Percentiles rank a stretch among this genome's conserved stretches.
These are phyloP conservation scores for Callinectes sapidus DNA, from an alignment of 2,888 invertebrate species.

Conservation along the genomic window DNA sequence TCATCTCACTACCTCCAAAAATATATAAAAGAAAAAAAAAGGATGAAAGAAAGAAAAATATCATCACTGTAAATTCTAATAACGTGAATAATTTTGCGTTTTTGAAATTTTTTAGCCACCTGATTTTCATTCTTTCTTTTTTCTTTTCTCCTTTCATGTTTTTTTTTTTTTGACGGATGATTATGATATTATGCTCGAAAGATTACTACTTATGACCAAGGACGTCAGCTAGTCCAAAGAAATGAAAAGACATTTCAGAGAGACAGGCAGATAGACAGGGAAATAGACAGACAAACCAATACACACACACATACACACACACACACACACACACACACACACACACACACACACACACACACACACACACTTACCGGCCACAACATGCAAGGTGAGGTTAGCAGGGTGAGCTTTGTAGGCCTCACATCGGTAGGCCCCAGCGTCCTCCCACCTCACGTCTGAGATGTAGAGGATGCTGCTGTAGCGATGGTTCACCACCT, in stretches of 20 bases:
- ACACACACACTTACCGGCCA: conserved; percentile 29
- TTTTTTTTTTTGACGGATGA: background rate
- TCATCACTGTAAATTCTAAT: background rate
- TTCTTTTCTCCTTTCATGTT: background rate
- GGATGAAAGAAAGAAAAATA: background rate
- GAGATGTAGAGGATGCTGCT: conserved; percentile 47
- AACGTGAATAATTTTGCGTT: background rate
- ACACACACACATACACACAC: conserved; percentile 16
- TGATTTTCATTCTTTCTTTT: background rate
- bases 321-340: conserved; percentile 29
- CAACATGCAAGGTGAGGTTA: conserved; percentile 51
- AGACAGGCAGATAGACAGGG: background rate
- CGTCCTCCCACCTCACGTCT: conserved; percentile 35
- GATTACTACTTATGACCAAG: background rate
- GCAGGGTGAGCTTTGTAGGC: conserved; percentile 50
- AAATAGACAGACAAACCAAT: conserved; percentile 36
- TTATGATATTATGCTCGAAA: background rate
- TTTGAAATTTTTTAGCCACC: no score
- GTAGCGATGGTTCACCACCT: conserved; percentile 41
- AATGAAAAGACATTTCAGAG: conserved; percentile 22
- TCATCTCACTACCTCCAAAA: no score
- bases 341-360: background rate
- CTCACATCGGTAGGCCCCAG: conserved; percentile 50
- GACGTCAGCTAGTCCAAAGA: background rate
- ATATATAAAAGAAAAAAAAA: no score